These are phyloP conservation scores for Formicarius rufipectus DNA, from an alignment of 2,113 vertebrate species.

Conservation along the genomic window DNA sequence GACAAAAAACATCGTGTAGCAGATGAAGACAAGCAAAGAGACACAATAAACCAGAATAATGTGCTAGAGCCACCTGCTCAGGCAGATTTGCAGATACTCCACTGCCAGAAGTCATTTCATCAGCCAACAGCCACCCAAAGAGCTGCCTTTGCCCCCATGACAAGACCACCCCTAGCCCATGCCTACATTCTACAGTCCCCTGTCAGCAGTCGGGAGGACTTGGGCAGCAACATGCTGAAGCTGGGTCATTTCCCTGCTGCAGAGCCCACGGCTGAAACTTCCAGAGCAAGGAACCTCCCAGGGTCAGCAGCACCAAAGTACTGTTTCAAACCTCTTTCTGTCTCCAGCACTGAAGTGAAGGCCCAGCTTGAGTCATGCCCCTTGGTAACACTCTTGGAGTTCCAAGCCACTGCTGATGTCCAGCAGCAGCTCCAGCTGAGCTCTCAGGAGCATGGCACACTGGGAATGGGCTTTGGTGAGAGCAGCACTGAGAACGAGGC, in stretches of 20 bases:
- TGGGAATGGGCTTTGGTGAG: rapidly evolving
- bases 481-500: rapidly evolving
- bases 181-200: neutral
- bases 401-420: neutral
- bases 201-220: rapidly evolving
- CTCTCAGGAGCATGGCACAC: neutral
- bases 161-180: too few relatives aligned
- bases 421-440: neutral
- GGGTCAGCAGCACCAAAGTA: neutral
- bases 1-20: neutral
- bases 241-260: neutral
- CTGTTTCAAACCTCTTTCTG: neutral
- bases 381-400: neutral
- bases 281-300: neutral
- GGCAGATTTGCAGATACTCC: neutral
- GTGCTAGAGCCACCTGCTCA: neutral
- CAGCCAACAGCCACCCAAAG: neutral
- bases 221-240: neutral
- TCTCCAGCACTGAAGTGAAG: neutral
- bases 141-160: neutral
- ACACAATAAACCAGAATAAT: neutral
- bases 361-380: neutral
- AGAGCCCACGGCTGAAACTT: neutral
- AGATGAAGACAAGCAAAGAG: neutral
- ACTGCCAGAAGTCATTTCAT: neutral